phyloP scores from a whole-genome alignment of 92 coral and sea anemone genomes.

The Actinernus sp. region DNA sequence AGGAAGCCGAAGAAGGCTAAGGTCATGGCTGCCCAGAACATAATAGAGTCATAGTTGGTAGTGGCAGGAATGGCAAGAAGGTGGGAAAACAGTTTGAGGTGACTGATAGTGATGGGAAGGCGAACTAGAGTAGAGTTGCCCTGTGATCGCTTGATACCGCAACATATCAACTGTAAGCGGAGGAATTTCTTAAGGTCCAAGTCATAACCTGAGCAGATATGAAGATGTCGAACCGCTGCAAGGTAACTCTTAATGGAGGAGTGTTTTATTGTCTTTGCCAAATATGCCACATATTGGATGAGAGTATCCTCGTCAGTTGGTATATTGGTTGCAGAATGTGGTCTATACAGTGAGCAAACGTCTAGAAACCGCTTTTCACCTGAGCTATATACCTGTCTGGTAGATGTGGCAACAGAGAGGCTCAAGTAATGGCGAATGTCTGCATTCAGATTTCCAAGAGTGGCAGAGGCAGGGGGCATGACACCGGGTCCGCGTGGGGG shows the following conservation, averaged over 20 bases:
- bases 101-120: slow-evolving; percentile 37
- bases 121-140: slow-evolving; percentile 16
- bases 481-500: slow-evolving; percentile 37
- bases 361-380: slow-evolving; percentile 46
- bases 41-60: not conserved
- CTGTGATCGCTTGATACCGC: slow-evolving; percentile 50
- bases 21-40: slow-evolving; percentile 39
- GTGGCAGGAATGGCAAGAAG: slow-evolving; percentile 5
- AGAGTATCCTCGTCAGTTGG: slow-evolving; percentile 48
- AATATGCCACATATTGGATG: slow-evolving; percentile 32
- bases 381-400: slow-evolving; percentile 48
- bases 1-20: slow-evolving; percentile 49
- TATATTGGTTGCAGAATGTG: not conserved
- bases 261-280: slow-evolving; percentile 40
- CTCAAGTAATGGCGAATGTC: slow-evolving; percentile 38
- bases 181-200: slow-evolving; percentile 16
- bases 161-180: slow-evolving; percentile 16
- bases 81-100: slow-evolving; percentile 6
- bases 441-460: slow-evolving; percentile 17
- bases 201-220: slow-evolving; percentile 28
- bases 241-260: slow-evolving; percentile 48
- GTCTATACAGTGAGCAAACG: slow-evolving; percentile 15
- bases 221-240: slow-evolving; percentile 47
- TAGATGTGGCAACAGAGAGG: slow-evolving; percentile 37
- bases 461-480: slow-evolving; percentile 13